Conservation (phyloP, 2,888 invertebrate genomes). For the Epirrhoe tristata region DNA sequence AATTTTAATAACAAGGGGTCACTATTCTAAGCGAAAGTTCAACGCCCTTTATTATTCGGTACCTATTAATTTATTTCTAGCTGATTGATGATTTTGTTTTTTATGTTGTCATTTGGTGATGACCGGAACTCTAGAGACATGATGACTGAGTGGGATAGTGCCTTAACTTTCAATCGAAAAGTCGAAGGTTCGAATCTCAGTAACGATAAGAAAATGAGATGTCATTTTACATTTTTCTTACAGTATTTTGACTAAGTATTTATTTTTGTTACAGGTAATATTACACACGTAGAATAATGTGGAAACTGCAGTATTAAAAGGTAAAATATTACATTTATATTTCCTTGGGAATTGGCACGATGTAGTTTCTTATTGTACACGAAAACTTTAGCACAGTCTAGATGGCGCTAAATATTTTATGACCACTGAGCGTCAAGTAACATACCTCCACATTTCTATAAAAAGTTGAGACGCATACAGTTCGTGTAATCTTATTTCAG, state of each 20-base stretch:
- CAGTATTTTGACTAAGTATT: neutral
- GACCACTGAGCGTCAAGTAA: neutral
- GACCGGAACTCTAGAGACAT: neutral
- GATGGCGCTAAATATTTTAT: constrained; percentile 4
- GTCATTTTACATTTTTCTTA: no score
- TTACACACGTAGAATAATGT: neutral
- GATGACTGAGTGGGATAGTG: no score
- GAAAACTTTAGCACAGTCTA: neutral
- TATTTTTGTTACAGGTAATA: constrained; percentile 4
- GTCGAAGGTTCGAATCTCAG: no score
- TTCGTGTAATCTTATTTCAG: neutral
- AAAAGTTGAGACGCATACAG: neutral
- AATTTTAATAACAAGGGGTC: constrained; percentile 63
- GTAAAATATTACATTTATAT: neutral
- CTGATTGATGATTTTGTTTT: constrained; percentile 1
- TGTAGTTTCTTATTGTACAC: neutral
- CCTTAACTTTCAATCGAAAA: no score
- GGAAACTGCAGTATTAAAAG: neutral
- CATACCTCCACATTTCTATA: neutral
- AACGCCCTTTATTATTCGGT: constrained; percentile 28
- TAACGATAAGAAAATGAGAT: no score
- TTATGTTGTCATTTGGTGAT: neutral
- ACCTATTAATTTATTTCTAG: neutral
- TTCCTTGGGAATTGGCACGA: neutral
- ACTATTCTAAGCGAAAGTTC: constrained; percentile 46